Percentiles rank a stretch among this genome's conserved stretches.
phyloP scores from a whole-genome alignment of 2,113 vertebrate genomes.

The Glareola pratincola region DNA sequence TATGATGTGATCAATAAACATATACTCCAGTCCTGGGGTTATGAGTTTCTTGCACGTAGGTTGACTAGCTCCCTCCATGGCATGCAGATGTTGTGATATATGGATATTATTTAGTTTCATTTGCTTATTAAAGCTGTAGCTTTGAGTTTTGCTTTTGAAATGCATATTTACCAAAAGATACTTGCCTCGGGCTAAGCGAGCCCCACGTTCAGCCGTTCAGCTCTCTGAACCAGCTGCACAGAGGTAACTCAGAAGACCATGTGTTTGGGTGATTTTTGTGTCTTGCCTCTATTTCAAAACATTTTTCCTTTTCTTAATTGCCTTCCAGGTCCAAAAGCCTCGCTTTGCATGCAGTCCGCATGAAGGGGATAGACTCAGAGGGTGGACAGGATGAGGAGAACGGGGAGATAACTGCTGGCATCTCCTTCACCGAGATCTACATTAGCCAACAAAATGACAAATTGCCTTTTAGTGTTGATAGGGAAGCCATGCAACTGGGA shows the following conservation, averaged over 20 bases:
- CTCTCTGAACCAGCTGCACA: neutral
- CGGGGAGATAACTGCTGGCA: slow-evolving; percentile 62
- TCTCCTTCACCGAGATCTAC: slow-evolving; percentile 67
- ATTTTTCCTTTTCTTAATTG: neutral
- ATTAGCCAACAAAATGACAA: slow-evolving; percentile 55
- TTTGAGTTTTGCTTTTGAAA: neutral
- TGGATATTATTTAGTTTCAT: neutral
- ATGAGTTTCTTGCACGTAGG: neutral
- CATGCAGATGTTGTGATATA: neutral
- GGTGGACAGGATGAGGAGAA: slow-evolving; percentile 64
- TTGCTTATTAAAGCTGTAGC: neutral
- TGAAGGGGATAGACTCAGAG: slow-evolving; percentile 75
- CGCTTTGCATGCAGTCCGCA: slow-evolving; percentile 76
- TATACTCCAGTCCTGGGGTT: neutral
- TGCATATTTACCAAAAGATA: neutral
- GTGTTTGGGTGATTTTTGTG: neutral
- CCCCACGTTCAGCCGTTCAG: accelerated
- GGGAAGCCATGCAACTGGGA: neutral
- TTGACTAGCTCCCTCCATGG: neutral
- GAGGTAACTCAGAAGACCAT: neutral
- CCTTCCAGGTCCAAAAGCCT: slow-evolving; percentile 87
- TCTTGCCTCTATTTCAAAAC: neutral
- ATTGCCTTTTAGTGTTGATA: neutral
- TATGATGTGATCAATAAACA: neutral
- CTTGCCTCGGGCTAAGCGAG: neutral